Conservation (phyloP, 2,113 vertebrate genomes). For the Lampris megalopsis region DNA sequence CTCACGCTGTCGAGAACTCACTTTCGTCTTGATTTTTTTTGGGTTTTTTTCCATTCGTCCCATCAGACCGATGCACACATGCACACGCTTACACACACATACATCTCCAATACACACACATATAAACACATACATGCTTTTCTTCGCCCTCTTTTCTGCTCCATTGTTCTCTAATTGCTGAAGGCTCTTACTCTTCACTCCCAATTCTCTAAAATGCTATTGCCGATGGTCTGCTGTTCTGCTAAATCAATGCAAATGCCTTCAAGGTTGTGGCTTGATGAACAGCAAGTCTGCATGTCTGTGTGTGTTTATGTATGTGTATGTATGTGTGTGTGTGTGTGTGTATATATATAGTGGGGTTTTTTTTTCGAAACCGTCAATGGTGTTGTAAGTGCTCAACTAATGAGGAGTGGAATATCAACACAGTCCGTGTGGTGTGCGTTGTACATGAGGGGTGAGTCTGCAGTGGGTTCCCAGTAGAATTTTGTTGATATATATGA, state of each 20-base stretch:
- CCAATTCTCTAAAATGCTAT: constrained; percentile 39
- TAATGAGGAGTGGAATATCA: no score
- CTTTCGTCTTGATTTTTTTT: background rate
- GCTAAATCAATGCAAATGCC: constrained; percentile 60
- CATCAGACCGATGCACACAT: background rate
- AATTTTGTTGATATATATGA: no score
- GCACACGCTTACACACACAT: constrained; percentile 5
- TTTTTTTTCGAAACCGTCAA: no score
- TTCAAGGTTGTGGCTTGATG: constrained; percentile 25
- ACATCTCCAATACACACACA: constrained; percentile 8
- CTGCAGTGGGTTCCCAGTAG: no score
- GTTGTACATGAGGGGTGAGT: no score
- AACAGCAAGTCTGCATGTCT: constrained; percentile 24
- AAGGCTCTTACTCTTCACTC: constrained; percentile 54
- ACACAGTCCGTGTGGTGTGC: background rate
- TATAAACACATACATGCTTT: constrained; percentile 2
- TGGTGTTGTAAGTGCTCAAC: no score
- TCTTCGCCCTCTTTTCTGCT: constrained; percentile 2
- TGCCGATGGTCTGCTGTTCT: constrained; percentile 48
- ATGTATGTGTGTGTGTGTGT: constrained; percentile 29
- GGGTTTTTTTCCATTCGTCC: constrained; percentile 2
- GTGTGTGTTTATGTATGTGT: constrained; percentile 21
- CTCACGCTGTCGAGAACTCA: constrained; percentile 33
- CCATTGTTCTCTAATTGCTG: constrained; percentile 45
- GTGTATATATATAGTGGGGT: background rate